Evolutionary conservation across 2,797 vertebrate genomes (phyloP).

Genomic region (Ctenosaura bakeri): DNA sequence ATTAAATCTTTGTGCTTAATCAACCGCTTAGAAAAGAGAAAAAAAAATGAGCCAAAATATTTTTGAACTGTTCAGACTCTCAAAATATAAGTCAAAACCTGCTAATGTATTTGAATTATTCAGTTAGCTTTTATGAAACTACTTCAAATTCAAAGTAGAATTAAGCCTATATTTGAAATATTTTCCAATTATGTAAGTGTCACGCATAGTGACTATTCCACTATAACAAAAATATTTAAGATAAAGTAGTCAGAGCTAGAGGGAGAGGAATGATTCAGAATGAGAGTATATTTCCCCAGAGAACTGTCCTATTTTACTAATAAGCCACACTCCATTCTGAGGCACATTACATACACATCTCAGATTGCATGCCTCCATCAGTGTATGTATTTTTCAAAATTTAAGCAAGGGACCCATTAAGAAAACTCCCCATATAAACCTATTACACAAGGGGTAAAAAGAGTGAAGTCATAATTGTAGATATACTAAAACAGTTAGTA

Average conservation of each 20-base stretch:
- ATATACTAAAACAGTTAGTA: not conserved
- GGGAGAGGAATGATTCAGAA: slow-evolving; percentile 36
- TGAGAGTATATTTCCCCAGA: slow-evolving; percentile 61
- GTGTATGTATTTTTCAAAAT: slow-evolving; percentile 15
- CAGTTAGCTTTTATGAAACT: slow-evolving; percentile 16
- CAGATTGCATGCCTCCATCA: slow-evolving; percentile 1
- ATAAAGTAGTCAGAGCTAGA: slow-evolving; percentile 19
- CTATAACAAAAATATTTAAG: slow-evolving; percentile 12
- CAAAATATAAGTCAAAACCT: slow-evolving; percentile 37
- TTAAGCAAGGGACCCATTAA: not conserved
- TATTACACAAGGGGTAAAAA: not conserved
- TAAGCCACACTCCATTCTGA: slow-evolving; percentile 70
- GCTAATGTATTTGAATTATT: slow-evolving; percentile 5
- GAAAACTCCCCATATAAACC: not conserved
- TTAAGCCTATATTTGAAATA: slow-evolving; percentile 24
- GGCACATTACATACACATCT: not conserved
- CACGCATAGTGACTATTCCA: slow-evolving; percentile 22
- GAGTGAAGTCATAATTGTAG: slow-evolving; percentile 27
- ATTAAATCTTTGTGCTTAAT: slow-evolving; percentile 4
- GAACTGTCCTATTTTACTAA: slow-evolving; percentile 82
- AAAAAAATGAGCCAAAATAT: not conserved
- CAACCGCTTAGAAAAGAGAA: not conserved
- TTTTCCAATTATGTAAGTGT: slow-evolving; percentile 22
- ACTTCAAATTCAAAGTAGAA: not conserved
- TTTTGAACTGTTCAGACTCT: not conserved